Evolutionary conservation across 64 coral and sea anemone species (phyloP).

Genomic region (Stylophora pistillata): DNA sequence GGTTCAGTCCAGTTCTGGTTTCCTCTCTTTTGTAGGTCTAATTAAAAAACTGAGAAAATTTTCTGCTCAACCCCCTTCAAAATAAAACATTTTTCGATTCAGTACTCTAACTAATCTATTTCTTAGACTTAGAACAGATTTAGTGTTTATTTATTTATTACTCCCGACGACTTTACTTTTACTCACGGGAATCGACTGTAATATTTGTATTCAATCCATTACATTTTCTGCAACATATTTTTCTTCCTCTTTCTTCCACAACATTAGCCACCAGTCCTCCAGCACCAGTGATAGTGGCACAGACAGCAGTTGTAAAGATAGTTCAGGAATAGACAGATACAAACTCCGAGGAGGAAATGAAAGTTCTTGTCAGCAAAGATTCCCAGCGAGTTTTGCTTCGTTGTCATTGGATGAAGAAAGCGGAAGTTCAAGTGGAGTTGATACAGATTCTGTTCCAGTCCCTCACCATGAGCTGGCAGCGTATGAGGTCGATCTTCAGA

Average conservation of each 20-base stretch:
- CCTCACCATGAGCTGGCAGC: background rate
- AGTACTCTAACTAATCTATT: too few relatives aligned
- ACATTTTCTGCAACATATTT: background rate
- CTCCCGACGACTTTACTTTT: too few relatives aligned
- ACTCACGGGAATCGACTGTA: too few relatives aligned
- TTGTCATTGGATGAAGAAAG: constrained; percentile 68
- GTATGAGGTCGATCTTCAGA: background rate
- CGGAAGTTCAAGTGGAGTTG: constrained; percentile 91
- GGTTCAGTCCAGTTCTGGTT: too few relatives aligned
- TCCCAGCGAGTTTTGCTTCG: constrained; percentile 48
- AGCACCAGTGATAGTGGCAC: constrained; percentile 92
- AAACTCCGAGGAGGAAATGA: constrained; percentile 24
- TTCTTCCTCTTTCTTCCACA: constrained; percentile 21
- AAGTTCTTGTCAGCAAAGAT: constrained; percentile 12
- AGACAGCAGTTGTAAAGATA: constrained; percentile 72
- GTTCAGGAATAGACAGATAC: constrained; percentile 57
- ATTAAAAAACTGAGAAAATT: too few relatives aligned
- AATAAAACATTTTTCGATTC: too few relatives aligned
- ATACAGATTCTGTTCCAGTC: constrained; percentile 66
- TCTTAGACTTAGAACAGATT: too few relatives aligned
- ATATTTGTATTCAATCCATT: background rate
- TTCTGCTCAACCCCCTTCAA: too few relatives aligned
- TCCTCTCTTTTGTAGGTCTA: too few relatives aligned
- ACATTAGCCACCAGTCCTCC: constrained; percentile 72
- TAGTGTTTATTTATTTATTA: too few relatives aligned